Percentiles rank a stretch among this genome's conserved stretches.
Conservation (phyloP, 2,113 vertebrate genomes). For the Catharus bicknelli region DNA sequence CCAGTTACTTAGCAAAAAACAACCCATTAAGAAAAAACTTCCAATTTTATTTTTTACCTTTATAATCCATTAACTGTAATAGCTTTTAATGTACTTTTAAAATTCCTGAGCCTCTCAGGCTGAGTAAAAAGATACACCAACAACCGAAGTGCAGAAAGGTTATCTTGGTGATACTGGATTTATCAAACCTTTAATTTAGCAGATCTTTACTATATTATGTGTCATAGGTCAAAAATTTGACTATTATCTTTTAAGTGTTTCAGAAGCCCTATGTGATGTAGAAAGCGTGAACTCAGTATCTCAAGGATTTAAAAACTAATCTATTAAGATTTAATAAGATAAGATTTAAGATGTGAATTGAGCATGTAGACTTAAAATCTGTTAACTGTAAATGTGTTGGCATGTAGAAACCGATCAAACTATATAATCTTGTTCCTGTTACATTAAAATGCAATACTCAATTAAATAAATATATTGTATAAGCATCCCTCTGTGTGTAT, state of each 20-base stretch:
- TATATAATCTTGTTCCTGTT: neutral
- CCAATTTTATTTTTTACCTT: neutral
- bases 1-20: neutral
- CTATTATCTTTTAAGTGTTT: neutral
- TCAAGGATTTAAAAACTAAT: neutral
- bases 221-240: neutral
- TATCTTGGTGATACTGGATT: neutral
- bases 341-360: neutral
- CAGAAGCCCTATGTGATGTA: neutral
- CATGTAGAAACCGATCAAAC: neutral
- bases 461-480: neutral
- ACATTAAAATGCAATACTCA: neutral
- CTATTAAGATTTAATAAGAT: neutral
- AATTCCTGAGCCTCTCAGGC: neutral
- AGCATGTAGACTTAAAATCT: neutral
- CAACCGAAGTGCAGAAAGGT: neutral
- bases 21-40: neutral
- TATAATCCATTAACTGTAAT: conserved; percentile 1
- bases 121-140: neutral
- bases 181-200: neutral
- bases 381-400: neutral
- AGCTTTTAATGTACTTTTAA: neutral
- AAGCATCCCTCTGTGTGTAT: neutral
- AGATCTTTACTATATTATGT: neutral
- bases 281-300: neutral